These are phyloP conservation scores for Chaetorhynchus papuensis DNA, from an alignment of 2,113 vertebrate species.

Conservation along the genomic window DNA sequence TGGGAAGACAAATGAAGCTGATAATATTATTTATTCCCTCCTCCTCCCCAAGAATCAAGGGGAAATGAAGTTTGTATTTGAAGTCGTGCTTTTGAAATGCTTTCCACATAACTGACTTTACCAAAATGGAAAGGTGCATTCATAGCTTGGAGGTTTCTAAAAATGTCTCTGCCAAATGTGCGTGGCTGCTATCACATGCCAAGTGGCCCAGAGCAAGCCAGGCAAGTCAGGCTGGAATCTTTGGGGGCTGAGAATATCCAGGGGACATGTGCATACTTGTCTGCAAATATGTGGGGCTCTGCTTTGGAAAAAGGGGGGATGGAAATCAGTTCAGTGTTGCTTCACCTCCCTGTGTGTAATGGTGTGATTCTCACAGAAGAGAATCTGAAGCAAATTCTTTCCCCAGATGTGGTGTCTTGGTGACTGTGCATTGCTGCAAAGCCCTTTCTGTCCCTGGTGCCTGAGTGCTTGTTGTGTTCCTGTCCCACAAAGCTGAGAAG, in stretches of 20 bases:
- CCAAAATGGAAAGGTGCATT: slow-evolving; percentile 55
- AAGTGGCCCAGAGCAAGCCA: slow-evolving; percentile 50
- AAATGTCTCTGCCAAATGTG: slow-evolving; percentile 61
- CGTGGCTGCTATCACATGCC: slow-evolving; percentile 38
- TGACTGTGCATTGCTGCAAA: background rate
- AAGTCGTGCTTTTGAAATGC: slow-evolving; percentile 23
- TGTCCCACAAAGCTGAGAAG: background rate
- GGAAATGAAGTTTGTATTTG: background rate
- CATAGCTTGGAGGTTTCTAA: slow-evolving; percentile 55
- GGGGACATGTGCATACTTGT: slow-evolving; percentile 39
- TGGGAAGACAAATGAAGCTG: background rate
- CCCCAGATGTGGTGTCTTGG: background rate
- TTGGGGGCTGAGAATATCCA: slow-evolving; percentile 59
- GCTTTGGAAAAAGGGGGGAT: background rate
- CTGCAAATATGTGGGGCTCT: slow-evolving; percentile 6
- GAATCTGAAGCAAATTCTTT: background rate
- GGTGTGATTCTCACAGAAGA: background rate
- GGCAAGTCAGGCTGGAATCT: slow-evolving; percentile 56
- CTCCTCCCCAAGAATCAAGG: background rate
- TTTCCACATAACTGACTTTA: slow-evolving; percentile 34
- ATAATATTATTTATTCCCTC: background rate
- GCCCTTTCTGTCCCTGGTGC: background rate
- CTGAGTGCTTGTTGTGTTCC: background rate
- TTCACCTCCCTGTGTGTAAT: background rate
- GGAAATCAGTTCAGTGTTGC: background rate